phyloP scores from a whole-genome alignment of 92 coral and sea anemone species.

The Palythoa grandiflora region DNA sequence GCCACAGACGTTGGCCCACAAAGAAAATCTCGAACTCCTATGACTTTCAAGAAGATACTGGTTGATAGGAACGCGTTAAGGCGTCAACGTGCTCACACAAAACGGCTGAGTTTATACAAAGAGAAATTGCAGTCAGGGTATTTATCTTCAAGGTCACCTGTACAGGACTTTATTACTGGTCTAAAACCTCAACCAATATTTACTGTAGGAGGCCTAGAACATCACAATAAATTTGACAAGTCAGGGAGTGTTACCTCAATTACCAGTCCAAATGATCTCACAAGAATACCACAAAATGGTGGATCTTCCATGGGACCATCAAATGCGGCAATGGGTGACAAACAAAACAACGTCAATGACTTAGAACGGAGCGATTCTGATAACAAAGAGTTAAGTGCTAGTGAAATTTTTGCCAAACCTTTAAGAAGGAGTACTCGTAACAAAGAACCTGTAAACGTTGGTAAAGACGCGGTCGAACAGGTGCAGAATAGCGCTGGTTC shows the following conservation, averaged over 20 bases:
- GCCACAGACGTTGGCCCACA: background rate
- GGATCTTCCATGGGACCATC: background rate
- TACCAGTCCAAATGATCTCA: background rate
- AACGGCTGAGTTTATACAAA: slow-evolving; percentile 16
- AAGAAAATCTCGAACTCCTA: background rate
- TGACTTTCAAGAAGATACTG: background rate
- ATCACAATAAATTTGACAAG: background rate
- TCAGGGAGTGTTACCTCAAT: background rate
- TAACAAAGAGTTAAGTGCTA: background rate
- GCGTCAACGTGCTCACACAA: slow-evolving; percentile 35
- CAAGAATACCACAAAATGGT: background rate
- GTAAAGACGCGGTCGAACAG: background rate
- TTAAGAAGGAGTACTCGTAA: background rate
- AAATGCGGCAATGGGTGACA: background rate
- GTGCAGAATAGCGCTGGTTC: background rate
- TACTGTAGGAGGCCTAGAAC: background rate
- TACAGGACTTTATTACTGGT: slow-evolving; percentile 22
- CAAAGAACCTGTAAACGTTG: background rate
- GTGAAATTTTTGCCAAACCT: background rate
- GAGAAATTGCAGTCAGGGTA: slow-evolving; percentile 19
- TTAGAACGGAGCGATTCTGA: background rate
- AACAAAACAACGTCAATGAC: background rate
- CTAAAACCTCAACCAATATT: background rate
- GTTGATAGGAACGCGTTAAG: slow-evolving; percentile 20
- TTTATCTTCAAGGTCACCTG: background rate